Percentiles rank a stretch among this genome's conserved stretches.
Conservation (phyloP, 2,797 vertebrate genomes). For the Catamblyrhynchus diadema region DNA sequence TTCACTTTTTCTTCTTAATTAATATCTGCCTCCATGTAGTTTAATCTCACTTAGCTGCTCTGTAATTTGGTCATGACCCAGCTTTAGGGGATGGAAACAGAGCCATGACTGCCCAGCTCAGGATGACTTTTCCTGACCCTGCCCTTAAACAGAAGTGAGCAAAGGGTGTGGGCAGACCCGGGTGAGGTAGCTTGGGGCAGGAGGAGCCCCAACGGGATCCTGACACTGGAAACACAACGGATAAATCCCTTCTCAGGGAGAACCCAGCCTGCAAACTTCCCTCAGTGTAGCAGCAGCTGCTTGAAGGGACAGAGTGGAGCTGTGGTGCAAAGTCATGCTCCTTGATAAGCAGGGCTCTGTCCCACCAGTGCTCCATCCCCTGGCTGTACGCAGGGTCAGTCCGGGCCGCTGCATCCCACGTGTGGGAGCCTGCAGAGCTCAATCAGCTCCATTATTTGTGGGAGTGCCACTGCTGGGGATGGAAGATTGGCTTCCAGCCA, state of each 20-base stretch:
- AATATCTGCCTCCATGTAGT: background rate
- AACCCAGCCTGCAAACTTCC: background rate
- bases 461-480: fast-evolving
- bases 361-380: background rate
- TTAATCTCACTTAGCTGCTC: background rate
- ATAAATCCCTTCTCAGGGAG: background rate
- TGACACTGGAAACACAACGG: background rate
- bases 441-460: background rate
- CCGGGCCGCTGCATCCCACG: background rate
- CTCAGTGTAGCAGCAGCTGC: background rate
- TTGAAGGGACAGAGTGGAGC: background rate
- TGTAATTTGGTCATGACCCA: background rate
- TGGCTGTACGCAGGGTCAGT: background rate
- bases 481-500: background rate
- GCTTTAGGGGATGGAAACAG: background rate
- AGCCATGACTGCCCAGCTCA: background rate
- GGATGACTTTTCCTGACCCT: background rate
- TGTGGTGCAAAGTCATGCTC: background rate
- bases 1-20: background rate
- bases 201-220: background rate
- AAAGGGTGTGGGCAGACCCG: background rate
- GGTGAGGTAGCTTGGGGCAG: background rate
- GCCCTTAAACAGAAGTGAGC: background rate
- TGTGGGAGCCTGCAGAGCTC: background rate
- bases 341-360: background rate